phyloP scores from a whole-genome alignment of 1,140 invertebrate species.

The Eciton burchellii region DNA sequence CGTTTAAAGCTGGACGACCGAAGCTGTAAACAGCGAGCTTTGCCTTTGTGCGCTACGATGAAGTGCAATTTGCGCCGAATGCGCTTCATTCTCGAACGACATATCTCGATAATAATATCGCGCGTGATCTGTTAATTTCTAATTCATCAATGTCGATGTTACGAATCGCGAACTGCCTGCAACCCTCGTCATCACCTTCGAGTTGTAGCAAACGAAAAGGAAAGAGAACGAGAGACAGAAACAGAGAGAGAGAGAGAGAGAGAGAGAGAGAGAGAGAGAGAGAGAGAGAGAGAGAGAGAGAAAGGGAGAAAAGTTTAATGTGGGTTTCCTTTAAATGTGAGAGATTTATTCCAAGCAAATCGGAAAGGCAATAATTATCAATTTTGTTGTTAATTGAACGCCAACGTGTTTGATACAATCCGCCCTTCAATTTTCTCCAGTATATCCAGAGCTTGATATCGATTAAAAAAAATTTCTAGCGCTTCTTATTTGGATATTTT shows the following conservation, averaged over 20 bases:
- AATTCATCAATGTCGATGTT: conserved; percentile 35
- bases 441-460: background rate
- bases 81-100: conserved; percentile 47
- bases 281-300: too few species aligned
- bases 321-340: too few species aligned
- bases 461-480: background rate
- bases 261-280: too few species aligned
- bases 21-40: conserved; percentile 57
- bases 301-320: too few species aligned
- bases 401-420: too few species aligned
- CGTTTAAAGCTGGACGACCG: conserved; percentile 70
- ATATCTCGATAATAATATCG: conserved; percentile 24
- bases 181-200: conserved; percentile 12
- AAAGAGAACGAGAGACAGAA: too few species aligned
- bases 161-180: conserved; percentile 17
- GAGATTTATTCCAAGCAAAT: too few species aligned
- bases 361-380: too few species aligned
- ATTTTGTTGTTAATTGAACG: too few species aligned
- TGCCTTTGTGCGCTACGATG: conserved; percentile 63
- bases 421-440: background rate
- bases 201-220: too few species aligned
- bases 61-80: conserved; percentile 69
- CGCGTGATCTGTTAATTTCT: conserved; percentile 31
- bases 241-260: too few species aligned
- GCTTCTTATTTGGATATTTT: background rate